Percentiles rank a stretch among this genome's conserved stretches.
These are phyloP conservation scores for Myiotriccus ornatus DNA, from an alignment of 2,797 vertebrate genomes.

Conservation along the genomic window DNA sequence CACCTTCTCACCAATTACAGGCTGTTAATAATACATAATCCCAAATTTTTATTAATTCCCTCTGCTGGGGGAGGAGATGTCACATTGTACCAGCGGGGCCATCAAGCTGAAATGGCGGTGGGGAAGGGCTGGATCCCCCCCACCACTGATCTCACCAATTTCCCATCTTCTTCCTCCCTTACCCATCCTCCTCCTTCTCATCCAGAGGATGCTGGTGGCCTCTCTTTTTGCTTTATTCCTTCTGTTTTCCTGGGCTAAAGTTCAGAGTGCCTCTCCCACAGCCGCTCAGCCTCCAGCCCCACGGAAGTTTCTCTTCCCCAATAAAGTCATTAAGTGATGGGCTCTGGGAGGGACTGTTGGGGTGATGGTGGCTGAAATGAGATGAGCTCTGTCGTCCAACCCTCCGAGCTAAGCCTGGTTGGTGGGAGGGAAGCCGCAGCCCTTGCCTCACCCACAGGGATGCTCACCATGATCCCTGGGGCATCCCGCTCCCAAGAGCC, in stretches of 20 bases:
- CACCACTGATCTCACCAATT: not conserved
- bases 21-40: not conserved
- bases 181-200: not conserved
- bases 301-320: constrained; percentile 42
- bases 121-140: not conserved
- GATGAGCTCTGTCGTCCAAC: constrained; percentile 26
- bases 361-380: constrained; percentile 19
- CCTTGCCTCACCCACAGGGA: not conserved
- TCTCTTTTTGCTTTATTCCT: not conserved
- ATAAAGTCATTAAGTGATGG: constrained; percentile 69
- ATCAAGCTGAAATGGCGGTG: not conserved
- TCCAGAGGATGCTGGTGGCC: not conserved
- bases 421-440: not conserved
- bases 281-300: not conserved
- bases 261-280: not conserved
- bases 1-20: not conserved
- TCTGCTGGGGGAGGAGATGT: not conserved
- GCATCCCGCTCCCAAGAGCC: accelerated
- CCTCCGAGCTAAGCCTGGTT: not conserved
- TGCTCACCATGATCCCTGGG: accelerated
- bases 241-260: not conserved
- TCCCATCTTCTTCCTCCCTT: not conserved
- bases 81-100: not conserved
- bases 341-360: constrained; percentile 35
- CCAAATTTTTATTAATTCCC: not conserved